phyloP scores from a whole-genome alignment of 2,113 vertebrate genomes.

The Cervus canadensis region DNA sequence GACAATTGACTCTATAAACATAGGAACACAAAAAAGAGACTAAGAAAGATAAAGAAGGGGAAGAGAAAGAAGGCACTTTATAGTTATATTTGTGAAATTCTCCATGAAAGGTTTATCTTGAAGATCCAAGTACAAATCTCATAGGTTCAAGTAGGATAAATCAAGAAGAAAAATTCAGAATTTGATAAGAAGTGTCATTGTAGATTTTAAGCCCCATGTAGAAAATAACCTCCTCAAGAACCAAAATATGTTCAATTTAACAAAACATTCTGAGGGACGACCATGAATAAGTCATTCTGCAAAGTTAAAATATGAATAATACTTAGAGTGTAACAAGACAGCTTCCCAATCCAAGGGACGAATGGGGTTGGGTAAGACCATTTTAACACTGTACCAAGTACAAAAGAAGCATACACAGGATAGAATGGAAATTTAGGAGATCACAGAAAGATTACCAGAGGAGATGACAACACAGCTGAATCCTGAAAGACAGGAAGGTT shows the following conservation, averaged over 20 bases:
- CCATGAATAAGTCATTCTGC: not conserved
- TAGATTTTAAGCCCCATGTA: not conserved
- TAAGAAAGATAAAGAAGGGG: conserved; percentile 1
- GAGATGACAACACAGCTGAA: not conserved
- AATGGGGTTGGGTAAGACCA: not conserved
- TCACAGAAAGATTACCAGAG: not conserved
- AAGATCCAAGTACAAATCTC: not conserved
- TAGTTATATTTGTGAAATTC: not conserved
- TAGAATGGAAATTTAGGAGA: not conserved
- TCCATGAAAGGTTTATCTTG: not conserved
- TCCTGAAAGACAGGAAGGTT: not conserved
- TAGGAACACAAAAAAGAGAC: not conserved
- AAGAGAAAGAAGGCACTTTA: not conserved
- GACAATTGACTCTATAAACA: conserved; percentile 17
- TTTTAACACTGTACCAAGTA: not conserved
- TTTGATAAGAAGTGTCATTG: not conserved
- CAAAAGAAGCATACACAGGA: not conserved
- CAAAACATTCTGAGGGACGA: not conserved
- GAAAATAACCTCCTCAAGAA: conserved; percentile 13
- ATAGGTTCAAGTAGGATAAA: not conserved
- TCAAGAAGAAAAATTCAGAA: conserved; percentile 16
- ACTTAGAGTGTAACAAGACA: not conserved
- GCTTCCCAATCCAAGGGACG: not conserved
- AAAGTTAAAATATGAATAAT: conserved; percentile 1
- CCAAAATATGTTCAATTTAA: not conserved